Base-by-base conservation (phyloP, 1,140 invertebrate species). In the Calephelis virginiensis region DNA sequence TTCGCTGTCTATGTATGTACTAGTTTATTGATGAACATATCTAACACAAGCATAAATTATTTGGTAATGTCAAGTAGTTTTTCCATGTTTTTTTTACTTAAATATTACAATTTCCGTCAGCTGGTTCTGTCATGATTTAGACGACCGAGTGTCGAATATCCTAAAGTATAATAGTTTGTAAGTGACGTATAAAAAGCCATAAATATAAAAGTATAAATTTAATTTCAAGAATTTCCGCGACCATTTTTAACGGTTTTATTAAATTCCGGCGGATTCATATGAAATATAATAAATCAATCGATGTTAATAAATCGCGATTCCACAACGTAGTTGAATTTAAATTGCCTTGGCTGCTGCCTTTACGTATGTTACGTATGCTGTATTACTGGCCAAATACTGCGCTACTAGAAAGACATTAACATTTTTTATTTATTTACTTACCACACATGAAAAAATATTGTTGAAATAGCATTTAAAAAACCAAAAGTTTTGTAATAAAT, bases 281-380 rank as follows among this genome's bases (percentile, higher is more conserved):
- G 63, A 64, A 64, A 64, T 64, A 64, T 64, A 64, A 64, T 64
- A 64, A 64, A 64, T 64, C 63, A 64, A 64, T 64, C 48, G 47
- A 64, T 53, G 63, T 43, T 64, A 64, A 64, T 64, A 64, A 64
- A 64, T 64, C 49, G 63, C 40, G 14, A 64, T 64, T 49, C 48
- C 63, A 64, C 50, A 17, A 12, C 48, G 62, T 64, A 64, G 63
- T 64, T 49, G 63, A 64, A 50, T 50, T 40, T 38, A 50, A 64
- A 64, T 64, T 64, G 63, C 63, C 50, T 64, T 64, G 47, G 38
- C 48, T 13, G 50, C 50, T 53, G 50, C 50, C 50, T 53, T 53
- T 53, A 14, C 17, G 9, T 28, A 17, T 53, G 10, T 53, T 17
- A 53, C 50, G 50, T 53, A 53, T 53, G 50, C 50, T 53, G 50